Conservation (phyloP, 2,113 vertebrate genomes). For the Coptodon bakossiorum region DNA sequence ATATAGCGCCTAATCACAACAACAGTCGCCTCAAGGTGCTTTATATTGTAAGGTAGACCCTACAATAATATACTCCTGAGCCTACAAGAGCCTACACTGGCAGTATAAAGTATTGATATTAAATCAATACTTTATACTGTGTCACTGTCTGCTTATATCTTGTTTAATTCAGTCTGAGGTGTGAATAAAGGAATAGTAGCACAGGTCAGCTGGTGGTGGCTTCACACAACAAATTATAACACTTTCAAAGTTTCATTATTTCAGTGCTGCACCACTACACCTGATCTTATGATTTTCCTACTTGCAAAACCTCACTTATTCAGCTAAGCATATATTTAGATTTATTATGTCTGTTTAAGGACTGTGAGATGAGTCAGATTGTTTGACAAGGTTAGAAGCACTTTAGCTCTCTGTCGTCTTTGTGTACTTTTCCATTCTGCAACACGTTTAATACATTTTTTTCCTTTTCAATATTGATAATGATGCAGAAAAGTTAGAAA, state of each 20-base stretch:
- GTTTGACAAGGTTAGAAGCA: neutral
- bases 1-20: neutral
- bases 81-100: neutral
- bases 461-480: neutral
- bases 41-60: neutral
- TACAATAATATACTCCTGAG: neutral
- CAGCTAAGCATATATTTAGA: neutral
- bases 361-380: neutral
- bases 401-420: neutral
- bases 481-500: neutral
- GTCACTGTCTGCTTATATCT: neutral
- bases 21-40: neutral
- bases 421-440: neutral
- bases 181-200: neutral
- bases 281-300: neutral
- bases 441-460: neutral
- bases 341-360: neutral
- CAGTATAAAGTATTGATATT: neutral
- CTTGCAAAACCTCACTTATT: neutral
- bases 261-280: neutral
- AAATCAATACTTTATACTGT: neutral
- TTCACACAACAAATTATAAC: neutral
- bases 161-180: neutral
- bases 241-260: neutral
- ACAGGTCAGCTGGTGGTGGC: neutral